These are phyloP conservation scores for Dicranocentrus wangi DNA, from an alignment of 2,888 invertebrate genomes.

Conservation along the genomic window DNA sequence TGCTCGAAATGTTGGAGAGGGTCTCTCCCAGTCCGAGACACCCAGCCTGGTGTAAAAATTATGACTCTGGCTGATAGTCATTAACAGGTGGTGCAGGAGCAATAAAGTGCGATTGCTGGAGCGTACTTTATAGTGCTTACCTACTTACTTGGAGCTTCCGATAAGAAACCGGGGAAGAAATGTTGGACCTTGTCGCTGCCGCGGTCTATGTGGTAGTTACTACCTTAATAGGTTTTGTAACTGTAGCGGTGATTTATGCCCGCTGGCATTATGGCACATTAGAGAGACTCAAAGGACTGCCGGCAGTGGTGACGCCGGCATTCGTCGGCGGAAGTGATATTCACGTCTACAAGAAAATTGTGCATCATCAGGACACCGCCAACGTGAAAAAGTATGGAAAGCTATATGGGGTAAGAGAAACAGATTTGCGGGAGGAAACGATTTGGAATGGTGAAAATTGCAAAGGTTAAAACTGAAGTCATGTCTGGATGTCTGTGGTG, in stretches of 20 bases:
- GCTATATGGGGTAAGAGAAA: constrained; percentile 63
- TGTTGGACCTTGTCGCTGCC: too few relatives aligned
- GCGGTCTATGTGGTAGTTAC: constrained; percentile 28
- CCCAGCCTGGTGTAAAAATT: too few relatives aligned
- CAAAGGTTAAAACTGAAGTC: neutral
- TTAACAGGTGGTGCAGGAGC: too few relatives aligned
- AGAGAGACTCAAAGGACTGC: constrained; percentile 62
- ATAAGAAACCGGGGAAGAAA: too few relatives aligned
- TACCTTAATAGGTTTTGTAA: constrained; percentile 41
- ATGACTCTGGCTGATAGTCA: too few relatives aligned
- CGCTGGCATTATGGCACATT: constrained; percentile 65
- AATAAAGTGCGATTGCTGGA: too few relatives aligned
- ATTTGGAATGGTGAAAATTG: neutral
- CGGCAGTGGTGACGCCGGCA: constrained; percentile 52
- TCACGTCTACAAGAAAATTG: constrained; percentile 52
- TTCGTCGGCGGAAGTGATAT: constrained; percentile 64
- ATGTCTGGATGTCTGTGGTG: too few relatives aligned
- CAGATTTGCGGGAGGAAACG: neutral
- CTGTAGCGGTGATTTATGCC: constrained; percentile 52
- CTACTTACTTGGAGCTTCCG: too few relatives aligned
- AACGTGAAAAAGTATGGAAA: constrained; percentile 62
- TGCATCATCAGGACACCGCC: constrained; percentile 54
- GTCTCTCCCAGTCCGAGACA: too few relatives aligned
- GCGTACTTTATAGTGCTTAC: too few relatives aligned
- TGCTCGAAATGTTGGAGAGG: too few relatives aligned